phyloP scores from a whole-genome alignment of 2,797 vertebrate genomes.

The Takifugu rubripes region DNA sequence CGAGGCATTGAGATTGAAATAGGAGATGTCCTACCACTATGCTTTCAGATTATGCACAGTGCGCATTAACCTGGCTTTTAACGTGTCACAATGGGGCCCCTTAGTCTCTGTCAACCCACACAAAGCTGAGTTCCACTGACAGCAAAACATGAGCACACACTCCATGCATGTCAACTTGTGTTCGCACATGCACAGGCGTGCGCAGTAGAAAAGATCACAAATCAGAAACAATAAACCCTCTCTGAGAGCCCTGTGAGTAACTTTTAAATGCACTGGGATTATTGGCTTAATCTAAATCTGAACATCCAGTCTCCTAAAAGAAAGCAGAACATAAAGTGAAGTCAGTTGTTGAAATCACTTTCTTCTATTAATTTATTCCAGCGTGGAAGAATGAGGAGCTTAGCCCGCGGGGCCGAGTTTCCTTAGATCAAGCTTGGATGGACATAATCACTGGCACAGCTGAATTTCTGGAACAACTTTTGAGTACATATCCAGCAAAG shows the following conservation, averaged over 20 bases:
- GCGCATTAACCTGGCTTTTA: conserved; percentile 71
- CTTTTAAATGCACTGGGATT: conserved; percentile 49
- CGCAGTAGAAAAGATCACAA: conserved; percentile 42
- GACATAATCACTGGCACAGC: conserved; percentile 61
- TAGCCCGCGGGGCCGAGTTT: conserved; percentile 48
- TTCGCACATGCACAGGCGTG: conserved; percentile 10
- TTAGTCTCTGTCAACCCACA: conserved; percentile 56
- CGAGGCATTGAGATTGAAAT: conserved; percentile 61
- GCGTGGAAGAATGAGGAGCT: conserved; percentile 36
- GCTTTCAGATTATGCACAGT: conserved; percentile 62
- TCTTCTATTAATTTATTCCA: conserved; percentile 56
- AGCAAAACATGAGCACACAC: conserved; percentile 30
- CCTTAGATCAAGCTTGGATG: conserved; percentile 64
- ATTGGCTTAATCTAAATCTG: background rate
- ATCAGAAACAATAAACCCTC: conserved; percentile 40
- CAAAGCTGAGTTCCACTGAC: conserved; percentile 58
- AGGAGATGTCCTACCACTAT: conserved; percentile 47
- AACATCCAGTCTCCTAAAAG: background rate
- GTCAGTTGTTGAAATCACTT: conserved; percentile 15
- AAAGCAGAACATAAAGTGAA: conserved; percentile 6
- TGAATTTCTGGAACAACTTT: conserved; percentile 45
- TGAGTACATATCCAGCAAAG: conserved; percentile 15
- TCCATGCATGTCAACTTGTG: conserved; percentile 15
- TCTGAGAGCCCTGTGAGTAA: conserved; percentile 49
- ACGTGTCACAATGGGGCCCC: conserved; percentile 51